Evolutionary conservation across 1,140 invertebrate genomes (phyloP).

Genomic region (Zaprionus camerounensis): DNA sequence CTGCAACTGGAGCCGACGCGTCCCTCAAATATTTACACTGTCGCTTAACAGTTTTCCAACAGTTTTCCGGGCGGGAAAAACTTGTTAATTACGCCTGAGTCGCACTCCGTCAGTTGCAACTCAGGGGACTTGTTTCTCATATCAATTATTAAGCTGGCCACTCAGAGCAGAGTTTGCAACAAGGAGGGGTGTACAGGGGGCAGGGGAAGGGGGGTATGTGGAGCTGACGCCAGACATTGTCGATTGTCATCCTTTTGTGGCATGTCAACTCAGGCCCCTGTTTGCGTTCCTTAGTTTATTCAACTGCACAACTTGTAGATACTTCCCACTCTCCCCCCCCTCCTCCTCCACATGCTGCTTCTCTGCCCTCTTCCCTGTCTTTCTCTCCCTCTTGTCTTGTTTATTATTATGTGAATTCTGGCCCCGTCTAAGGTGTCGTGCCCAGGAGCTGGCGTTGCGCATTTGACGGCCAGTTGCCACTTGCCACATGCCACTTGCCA

Average conservation of each 20-base stretch:
- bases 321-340: slow-evolving; percentile 15
- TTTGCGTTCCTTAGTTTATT: slow-evolving; percentile 67
- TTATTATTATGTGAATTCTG: slow-evolving; percentile 75
- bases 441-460: slow-evolving; percentile 67
- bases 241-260: slow-evolving; percentile 76
- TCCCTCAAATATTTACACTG: slow-evolving; percentile 62
- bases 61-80: slow-evolving; percentile 53
- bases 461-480: slow-evolving; percentile 60
- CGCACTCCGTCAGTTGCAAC: slow-evolving; percentile 54
- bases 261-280: slow-evolving; percentile 47
- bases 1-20: slow-evolving; percentile 41
- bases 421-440: slow-evolving; percentile 64
- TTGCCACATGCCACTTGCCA: slow-evolving; percentile 39
- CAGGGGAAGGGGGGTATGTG: slow-evolving; percentile 3
- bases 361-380: background rate
- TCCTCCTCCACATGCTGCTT: background rate
- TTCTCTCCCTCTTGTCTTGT: slow-evolving; percentile 54
- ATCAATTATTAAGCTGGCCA: slow-evolving; percentile 77
- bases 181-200: slow-evolving; percentile 15
- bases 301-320: slow-evolving; percentile 75
- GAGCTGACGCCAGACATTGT: slow-evolving; percentile 62
- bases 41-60: slow-evolving; percentile 54
- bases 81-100: slow-evolving; percentile 77
- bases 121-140: slow-evolving; percentile 63
- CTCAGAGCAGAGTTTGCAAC: background rate